Percentiles rank a stretch among this genome's conserved stretches.
Evolutionary conservation across 2,113 vertebrate species (phyloP).

Genomic region (Silurus meridionalis): DNA sequence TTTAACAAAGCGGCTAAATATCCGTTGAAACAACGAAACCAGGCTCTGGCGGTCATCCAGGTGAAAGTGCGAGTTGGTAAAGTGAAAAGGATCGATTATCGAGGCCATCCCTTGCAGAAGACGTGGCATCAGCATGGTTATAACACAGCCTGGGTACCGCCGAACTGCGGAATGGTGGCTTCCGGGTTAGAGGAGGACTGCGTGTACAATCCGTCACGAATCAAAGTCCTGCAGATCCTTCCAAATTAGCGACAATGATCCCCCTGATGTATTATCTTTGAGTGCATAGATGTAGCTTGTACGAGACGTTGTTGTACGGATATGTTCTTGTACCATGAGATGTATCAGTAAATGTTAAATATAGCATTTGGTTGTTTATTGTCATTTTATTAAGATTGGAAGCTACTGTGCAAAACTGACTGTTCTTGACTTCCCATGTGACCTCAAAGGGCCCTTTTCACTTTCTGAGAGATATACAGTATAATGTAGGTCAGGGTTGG

Average conservation of each 20-base stretch:
- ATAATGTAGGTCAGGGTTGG: no score
- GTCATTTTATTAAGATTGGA: no score
- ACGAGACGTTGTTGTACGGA: no score
- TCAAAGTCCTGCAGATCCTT: conserved; percentile 40
- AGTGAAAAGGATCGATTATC: conserved; percentile 52
- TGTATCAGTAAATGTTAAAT: no score
- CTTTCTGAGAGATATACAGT: no score
- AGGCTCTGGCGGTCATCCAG: conserved; percentile 50
- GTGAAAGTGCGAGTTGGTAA: conserved; percentile 51
- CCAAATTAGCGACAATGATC: neutral
- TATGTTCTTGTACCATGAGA: no score
- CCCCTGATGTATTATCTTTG: no score
- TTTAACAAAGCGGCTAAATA: conserved; percentile 62
- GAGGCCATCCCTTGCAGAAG: conserved; percentile 55
- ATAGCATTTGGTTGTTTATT: no score
- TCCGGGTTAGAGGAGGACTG: conserved; percentile 69
- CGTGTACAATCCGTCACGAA: conserved; percentile 57
- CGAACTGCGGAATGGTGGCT: conserved; percentile 60
- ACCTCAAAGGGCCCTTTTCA: no score
- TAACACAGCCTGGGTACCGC: conserved; percentile 61
- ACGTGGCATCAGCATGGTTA: conserved; percentile 45
- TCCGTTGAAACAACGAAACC: neutral
- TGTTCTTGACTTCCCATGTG: no score
- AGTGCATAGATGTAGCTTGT: no score
- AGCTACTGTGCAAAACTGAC: no score